Percentiles rank a stretch among this genome's conserved stretches.
Evolutionary conservation across 2,797 vertebrate species (phyloP).

Genomic region (Lutjanus argentimaculatus): DNA sequence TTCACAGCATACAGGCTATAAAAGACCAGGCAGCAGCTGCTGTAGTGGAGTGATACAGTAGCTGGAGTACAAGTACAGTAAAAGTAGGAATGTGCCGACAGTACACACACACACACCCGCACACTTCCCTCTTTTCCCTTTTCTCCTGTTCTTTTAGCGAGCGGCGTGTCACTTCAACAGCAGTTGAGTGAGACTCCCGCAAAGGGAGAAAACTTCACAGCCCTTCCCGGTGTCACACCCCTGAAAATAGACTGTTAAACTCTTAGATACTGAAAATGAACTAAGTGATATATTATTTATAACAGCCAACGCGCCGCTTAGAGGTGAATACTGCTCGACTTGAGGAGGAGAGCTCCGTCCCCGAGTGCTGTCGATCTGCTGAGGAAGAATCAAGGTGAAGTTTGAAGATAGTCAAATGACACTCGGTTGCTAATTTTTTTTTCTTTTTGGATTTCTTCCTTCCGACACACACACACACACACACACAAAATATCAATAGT

Average conservation of each 20-base stretch:
- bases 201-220: slow-evolving; percentile 54
- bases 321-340: slow-evolving; percentile 36
- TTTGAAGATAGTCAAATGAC: neutral
- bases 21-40: neutral
- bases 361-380: slow-evolving; percentile 14
- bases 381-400: neutral
- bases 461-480: no score
- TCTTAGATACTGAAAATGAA: slow-evolving; percentile 50
- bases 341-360: slow-evolving; percentile 12
- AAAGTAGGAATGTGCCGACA: slow-evolving; percentile 3
- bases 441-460: neutral
- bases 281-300: slow-evolving; percentile 57
- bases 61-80: neutral
- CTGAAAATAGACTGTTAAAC: slow-evolving; percentile 60
- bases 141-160: slow-evolving; percentile 17
- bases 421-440: neutral
- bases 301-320: slow-evolving; percentile 30
- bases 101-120: neutral
- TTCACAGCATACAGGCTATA: neutral
- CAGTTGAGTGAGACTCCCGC: slow-evolving; percentile 39
- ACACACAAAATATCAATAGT: neutral
- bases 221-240: slow-evolving; percentile 50
- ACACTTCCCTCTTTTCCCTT: neutral
- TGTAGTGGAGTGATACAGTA: neutral
- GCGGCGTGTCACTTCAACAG: slow-evolving; percentile 31